phyloP scores from a whole-genome alignment of 1,140 invertebrate species.

The Apis mellifera region DNA sequence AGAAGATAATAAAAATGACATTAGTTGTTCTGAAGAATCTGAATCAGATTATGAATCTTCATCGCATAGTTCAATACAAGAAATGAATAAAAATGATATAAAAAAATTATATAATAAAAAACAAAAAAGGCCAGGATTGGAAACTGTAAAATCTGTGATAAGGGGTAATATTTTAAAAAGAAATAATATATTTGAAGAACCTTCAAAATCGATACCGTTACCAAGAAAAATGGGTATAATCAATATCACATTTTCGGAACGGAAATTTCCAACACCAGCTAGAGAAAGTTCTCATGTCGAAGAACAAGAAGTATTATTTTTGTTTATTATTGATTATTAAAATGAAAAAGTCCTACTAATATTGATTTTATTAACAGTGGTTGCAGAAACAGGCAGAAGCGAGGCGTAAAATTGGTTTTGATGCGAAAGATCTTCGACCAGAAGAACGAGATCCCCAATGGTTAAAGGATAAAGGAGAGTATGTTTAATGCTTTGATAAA shows the following conservation, averaged over 20 bases:
- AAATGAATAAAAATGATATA: conserved; percentile 19
- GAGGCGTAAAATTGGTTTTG: conserved; percentile 86
- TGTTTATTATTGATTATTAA: not conserved
- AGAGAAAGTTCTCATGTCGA: conserved; percentile 88
- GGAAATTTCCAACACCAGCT: conserved; percentile 91
- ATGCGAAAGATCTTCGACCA: conserved; percentile 88
- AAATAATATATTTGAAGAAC: conserved; percentile 62
- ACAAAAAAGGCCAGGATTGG: conserved; percentile 45
- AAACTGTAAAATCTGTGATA: conserved; percentile 65
- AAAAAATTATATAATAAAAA: conserved; percentile 44
- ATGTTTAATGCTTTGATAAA: conserved; percentile 68
- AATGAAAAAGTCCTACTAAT: not conserved
- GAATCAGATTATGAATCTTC: conserved; percentile 55
- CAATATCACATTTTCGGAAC: conserved; percentile 87
- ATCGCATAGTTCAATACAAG: not conserved
- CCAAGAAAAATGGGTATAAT: conserved; percentile 84
- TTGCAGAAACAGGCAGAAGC: conserved; percentile 90
- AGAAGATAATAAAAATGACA: not conserved
- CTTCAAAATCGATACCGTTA: conserved; percentile 78
- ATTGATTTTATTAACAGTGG: conserved; percentile 83
- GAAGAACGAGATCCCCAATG: conserved; percentile 92
- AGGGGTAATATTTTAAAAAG: conserved; percentile 57
- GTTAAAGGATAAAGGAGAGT: conserved; percentile 92
- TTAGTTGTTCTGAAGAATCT: conserved; percentile 59
- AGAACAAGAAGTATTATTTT: conserved; percentile 85